phyloP scores from a whole-genome alignment of 1,140 invertebrate species.

The Leptopilina clavipes region DNA sequence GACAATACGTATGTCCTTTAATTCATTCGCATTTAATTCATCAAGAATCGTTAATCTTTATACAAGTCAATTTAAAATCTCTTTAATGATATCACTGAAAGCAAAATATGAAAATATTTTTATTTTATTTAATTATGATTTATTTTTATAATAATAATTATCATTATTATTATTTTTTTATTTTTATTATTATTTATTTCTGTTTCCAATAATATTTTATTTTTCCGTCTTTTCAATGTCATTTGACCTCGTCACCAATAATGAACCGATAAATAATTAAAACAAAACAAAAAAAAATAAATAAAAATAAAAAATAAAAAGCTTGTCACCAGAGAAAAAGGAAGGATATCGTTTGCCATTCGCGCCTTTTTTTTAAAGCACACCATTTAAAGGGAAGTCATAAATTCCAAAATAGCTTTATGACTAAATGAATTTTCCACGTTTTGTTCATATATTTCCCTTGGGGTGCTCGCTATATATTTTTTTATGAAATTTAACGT shows the following conservation, averaged over 20 bases:
- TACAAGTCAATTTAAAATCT: background rate
- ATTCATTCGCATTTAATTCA: conserved; percentile 26
- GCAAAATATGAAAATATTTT: too few species aligned
- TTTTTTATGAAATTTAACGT: conserved; percentile 5
- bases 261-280: background rate
- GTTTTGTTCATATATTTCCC: background rate
- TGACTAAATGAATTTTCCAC: conserved; percentile 15
- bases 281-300: background rate
- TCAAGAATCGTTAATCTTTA: background rate
- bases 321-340: background rate
- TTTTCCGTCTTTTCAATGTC: background rate
- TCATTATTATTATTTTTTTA: too few species aligned
- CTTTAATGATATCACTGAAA: background rate
- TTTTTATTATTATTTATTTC: too few species aligned
- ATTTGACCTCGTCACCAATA: background rate
- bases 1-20: conserved; percentile 57
- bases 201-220: too few species aligned
- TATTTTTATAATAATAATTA: too few species aligned
- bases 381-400: conserved; percentile 6
- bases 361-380: background rate
- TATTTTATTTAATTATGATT: too few species aligned
- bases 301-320: background rate
- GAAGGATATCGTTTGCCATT: background rate
- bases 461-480: background rate
- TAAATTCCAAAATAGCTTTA: background rate